phyloP scores from a whole-genome alignment of 2,113 vertebrate species.

The Clupea harengus region DNA sequence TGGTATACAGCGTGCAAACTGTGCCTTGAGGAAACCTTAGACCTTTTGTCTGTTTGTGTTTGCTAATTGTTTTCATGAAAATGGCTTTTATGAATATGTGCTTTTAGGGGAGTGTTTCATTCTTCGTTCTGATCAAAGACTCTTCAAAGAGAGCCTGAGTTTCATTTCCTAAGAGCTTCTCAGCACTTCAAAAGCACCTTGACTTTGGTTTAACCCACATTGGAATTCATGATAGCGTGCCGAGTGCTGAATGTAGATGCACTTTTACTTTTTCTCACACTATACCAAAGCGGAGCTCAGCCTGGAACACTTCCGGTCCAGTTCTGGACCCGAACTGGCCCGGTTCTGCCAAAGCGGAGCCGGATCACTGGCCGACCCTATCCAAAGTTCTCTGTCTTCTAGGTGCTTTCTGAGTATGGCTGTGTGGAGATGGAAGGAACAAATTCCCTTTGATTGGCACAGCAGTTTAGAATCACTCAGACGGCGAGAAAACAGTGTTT shows the following conservation, averaged over 20 bases:
- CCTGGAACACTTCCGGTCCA: too few species aligned
- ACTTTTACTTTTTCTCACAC: neutral
- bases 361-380: neutral
- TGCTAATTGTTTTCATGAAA: neutral
- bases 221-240: neutral
- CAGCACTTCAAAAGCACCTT: neutral
- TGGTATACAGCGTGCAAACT: neutral
- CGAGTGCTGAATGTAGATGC: neutral
- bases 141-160: neutral
- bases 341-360: too few species aligned
- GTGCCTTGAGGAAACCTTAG: neutral
- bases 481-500: neutral
- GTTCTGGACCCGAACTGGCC: too few species aligned
- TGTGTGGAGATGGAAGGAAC: neutral
- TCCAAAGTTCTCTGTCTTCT: neutral
- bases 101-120: neutral
- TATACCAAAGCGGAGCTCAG: neutral
- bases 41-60: neutral
- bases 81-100: neutral
- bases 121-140: neutral
- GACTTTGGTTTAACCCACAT: neutral
- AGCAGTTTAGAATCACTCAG: neutral
- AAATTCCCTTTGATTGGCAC: neutral
- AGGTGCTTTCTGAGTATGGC: too few species aligned
- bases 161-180: neutral